A percentile compares a stretch with the other conserved stretches of the same genome.
These are phyloP conservation scores for Strigamia transsilvanica DNA, from an alignment of 2,888 invertebrate genomes.

Conservation along the genomic window DNA sequence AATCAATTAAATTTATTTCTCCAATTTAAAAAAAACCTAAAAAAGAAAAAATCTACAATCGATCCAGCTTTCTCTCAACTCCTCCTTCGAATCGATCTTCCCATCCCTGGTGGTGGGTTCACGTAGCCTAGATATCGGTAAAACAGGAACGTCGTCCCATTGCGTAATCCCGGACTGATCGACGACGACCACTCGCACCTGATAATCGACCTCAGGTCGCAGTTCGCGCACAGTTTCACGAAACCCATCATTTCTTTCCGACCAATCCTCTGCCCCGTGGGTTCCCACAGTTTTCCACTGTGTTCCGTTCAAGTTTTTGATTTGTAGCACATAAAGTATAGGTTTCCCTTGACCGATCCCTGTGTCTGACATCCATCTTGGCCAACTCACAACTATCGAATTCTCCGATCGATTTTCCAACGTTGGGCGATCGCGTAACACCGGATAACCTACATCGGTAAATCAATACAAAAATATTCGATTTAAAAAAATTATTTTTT, in stretches of 20 bases:
- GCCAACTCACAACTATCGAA: not conserved
- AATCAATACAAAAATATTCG: not conserved
- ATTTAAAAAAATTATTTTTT: too few species aligned
- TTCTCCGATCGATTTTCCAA: not conserved
- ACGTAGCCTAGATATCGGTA: not conserved
- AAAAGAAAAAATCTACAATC: not conserved
- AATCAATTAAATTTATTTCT: not conserved
- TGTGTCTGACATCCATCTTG: not conserved
- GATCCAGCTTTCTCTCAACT: not conserved
- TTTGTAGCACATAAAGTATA: not conserved
- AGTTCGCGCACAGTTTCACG: not conserved
- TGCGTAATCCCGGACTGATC: not conserved
- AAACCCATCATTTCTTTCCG: conserved; percentile 23
- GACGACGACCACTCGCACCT: conserved; percentile 7
- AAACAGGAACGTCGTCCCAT: not conserved
- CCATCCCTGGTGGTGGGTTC: not conserved
- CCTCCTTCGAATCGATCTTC: not conserved
- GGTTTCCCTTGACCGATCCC: not conserved
- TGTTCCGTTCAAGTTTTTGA: not conserved
- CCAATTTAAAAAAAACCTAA: not conserved
- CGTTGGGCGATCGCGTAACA: conserved; percentile 4
- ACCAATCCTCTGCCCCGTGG: not conserved
- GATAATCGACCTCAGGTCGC: not conserved
- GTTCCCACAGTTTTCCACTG: not conserved
- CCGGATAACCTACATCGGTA: conserved; percentile 1